phyloP scores from a whole-genome alignment of 2,113 vertebrate species.

The Zosterops lateralis region DNA sequence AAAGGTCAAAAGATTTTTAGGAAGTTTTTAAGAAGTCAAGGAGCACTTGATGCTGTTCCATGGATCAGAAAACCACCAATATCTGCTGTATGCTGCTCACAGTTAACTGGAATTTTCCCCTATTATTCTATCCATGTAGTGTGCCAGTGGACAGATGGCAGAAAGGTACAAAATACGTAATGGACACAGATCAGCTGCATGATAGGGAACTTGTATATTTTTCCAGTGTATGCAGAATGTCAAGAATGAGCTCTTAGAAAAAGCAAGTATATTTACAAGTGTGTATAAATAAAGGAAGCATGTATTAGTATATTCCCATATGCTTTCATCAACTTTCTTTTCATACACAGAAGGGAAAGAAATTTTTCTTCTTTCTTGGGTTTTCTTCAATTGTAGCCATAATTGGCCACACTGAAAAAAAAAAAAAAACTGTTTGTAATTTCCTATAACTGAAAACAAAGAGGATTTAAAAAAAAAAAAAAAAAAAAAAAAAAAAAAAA shows the following conservation, averaged over 20 bases:
- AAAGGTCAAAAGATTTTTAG: neutral
- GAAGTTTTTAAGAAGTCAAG: neutral
- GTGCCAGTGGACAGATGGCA: conserved; percentile 40
- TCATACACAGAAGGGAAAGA: neutral
- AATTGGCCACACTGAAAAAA: neutral
- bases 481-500: too few relatives aligned
- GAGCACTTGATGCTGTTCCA: neutral
- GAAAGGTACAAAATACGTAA: conserved; percentile 14
- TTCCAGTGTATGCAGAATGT: neutral
- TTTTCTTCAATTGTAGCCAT: neutral
- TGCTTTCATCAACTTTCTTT: neutral
- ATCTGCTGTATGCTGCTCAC: neutral
- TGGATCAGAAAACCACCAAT: neutral
- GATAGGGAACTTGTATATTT: neutral
- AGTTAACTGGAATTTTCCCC: neutral
- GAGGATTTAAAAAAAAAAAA: too few relatives aligned
- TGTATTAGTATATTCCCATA: neutral
- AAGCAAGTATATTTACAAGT: neutral
- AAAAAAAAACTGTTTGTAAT: too few relatives aligned
- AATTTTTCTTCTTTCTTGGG: neutral
- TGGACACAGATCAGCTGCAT: neutral
- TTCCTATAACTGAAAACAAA: too few relatives aligned
- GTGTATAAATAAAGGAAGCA: neutral
- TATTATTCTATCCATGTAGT: neutral
- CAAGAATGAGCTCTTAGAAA: neutral